These are phyloP conservation scores for Meleagris gallopavo DNA, from an alignment of 2,113 vertebrate species.

Conservation along the genomic window DNA sequence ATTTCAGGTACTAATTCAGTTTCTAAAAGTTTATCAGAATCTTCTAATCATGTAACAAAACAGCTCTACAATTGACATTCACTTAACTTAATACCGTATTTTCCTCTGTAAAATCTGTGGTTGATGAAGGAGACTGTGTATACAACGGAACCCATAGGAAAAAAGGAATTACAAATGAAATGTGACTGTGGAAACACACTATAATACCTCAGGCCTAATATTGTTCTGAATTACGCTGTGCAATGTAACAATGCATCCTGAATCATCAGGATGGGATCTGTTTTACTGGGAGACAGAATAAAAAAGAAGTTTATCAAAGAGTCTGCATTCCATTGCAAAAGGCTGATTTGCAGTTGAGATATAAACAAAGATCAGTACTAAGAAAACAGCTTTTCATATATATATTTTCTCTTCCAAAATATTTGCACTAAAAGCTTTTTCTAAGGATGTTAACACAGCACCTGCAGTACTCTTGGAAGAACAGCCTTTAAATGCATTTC, in stretches of 20 bases:
- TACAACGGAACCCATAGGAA: neutral
- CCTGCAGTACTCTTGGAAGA: conserved; percentile 70
- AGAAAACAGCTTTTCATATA: conserved; percentile 67
- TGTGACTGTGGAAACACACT: neutral
- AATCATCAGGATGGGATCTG: neutral
- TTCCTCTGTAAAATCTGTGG: neutral
- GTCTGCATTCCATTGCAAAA: conserved; percentile 44
- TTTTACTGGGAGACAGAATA: conserved; percentile 19
- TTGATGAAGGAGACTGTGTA: neutral
- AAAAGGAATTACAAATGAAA: conserved; percentile 10
- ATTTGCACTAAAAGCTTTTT: conserved; percentile 72
- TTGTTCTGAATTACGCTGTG: neutral
- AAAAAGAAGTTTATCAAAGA: conserved; percentile 62
- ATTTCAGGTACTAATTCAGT: neutral
- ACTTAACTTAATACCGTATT: neutral
- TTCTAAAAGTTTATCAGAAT: conserved; percentile 10
- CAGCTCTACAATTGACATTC: neutral
- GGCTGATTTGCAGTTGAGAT: conserved; percentile 61
- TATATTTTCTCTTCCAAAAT: conserved; percentile 62
- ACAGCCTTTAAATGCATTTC: conserved; percentile 55
- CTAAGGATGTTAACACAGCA: conserved; percentile 58
- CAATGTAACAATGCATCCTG: neutral
- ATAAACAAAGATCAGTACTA: conserved; percentile 64
- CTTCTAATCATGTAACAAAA: neutral
- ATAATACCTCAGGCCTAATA: neutral